Evolutionary conservation across 2,113 vertebrate genomes (phyloP).

Genomic region (Diadophis punctatus): DNA sequence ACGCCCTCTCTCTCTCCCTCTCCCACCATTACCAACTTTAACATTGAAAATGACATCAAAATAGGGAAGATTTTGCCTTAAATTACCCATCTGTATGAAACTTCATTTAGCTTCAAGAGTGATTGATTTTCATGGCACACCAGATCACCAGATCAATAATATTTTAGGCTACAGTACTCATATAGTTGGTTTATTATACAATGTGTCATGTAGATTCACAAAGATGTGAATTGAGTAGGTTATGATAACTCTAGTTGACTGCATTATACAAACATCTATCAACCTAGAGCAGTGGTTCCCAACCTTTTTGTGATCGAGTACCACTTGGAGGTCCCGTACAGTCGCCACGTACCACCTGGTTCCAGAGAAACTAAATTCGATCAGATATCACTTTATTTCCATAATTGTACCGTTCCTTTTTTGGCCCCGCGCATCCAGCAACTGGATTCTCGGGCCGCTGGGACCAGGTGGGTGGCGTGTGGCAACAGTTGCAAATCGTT

Average conservation of each 20-base stretch:
- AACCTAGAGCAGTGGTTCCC: no score
- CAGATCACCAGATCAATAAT: background rate
- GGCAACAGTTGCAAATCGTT: no score
- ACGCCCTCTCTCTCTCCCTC: background rate
- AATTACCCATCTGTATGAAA: background rate
- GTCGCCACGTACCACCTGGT: no score
- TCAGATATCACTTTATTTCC: no score
- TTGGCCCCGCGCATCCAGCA: no score
- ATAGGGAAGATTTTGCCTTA: background rate
- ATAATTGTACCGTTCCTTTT: no score
- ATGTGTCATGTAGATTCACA: background rate
- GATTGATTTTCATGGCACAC: background rate
- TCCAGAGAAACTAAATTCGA: no score
- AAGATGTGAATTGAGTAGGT: background rate
- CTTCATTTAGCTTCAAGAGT: background rate
- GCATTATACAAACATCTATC: background rate
- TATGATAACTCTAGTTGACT: background rate
- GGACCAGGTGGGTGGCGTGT: no score
- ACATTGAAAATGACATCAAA: background rate
- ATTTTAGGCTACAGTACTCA: background rate
- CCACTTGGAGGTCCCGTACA: no score
- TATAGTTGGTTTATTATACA: background rate
- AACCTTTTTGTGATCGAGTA: no score
- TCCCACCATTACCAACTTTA: background rate
- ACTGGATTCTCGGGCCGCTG: no score